These are phyloP conservation scores for Eurystomus gularis DNA, from an alignment of 2,113 vertebrate genomes.

Conservation along the genomic window DNA sequence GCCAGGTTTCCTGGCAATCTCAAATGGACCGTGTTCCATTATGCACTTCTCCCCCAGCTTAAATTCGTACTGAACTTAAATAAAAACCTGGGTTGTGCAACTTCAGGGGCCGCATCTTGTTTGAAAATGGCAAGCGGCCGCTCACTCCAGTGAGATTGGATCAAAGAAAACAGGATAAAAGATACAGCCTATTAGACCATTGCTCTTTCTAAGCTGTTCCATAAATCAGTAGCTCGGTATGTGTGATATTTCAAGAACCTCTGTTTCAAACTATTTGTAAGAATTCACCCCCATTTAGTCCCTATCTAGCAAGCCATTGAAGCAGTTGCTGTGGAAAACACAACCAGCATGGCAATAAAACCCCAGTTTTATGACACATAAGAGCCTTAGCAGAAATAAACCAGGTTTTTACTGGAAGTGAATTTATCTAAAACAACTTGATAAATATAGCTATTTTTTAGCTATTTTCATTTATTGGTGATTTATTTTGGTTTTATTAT, in stretches of 20 bases:
- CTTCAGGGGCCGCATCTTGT: neutral
- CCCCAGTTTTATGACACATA: fast-evolving
- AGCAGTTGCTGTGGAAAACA: neutral
- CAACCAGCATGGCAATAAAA: fast-evolving
- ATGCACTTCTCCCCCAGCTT: neutral
- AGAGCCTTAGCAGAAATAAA: neutral
- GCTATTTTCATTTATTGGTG: neutral
- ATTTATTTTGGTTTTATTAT: neutral
- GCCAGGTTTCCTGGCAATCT: neutral
- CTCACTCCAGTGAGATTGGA: neutral
- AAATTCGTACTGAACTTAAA: neutral
- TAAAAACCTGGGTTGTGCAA: neutral
- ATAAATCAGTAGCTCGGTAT: neutral
- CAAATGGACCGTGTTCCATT: neutral
- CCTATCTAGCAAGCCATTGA: neutral
- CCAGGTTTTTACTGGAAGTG: neutral
- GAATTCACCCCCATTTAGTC: neutral
- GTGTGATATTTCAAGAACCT: neutral
- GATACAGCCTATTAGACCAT: neutral
- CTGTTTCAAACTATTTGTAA: neutral
- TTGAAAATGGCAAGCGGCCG: neutral
- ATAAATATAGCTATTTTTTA: neutral
- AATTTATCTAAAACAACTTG: neutral
- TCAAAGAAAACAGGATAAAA: neutral
- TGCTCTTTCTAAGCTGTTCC: neutral